Evolutionary conservation across 2,113 vertebrate genomes (phyloP).

Genomic region (Chrysemys picta): DNA sequence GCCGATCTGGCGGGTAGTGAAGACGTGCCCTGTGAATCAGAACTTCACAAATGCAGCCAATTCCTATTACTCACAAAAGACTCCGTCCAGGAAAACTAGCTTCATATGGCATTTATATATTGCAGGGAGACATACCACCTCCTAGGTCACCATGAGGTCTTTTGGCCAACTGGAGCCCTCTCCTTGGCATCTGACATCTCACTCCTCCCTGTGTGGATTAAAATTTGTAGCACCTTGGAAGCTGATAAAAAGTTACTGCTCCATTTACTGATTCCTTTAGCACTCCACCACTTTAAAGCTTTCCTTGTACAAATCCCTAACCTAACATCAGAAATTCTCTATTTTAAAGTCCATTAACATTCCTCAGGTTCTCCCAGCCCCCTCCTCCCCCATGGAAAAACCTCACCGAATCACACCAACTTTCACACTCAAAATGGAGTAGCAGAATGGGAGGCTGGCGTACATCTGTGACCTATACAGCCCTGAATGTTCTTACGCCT

Average conservation of each 20-base stretch:
- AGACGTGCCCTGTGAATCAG: background rate
- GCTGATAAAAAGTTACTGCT: background rate
- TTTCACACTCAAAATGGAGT: fast-evolving
- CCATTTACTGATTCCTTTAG: background rate
- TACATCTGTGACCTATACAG: background rate
- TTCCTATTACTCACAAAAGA: background rate
- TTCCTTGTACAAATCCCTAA: background rate
- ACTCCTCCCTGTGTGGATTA: background rate
- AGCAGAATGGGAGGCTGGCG: background rate
- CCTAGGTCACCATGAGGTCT: fast-evolving
- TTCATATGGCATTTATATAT: background rate
- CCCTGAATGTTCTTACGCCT: background rate
- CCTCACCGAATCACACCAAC: background rate
- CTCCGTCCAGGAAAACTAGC: background rate
- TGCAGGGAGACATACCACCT: background rate
- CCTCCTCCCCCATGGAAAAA: background rate
- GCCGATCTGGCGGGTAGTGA: too few relatives aligned
- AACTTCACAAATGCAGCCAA: background rate
- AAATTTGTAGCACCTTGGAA: background rate
- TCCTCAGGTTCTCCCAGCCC: background rate
- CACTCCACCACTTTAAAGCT: background rate
- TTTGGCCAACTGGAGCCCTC: background rate
- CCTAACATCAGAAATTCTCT: background rate
- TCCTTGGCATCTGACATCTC: background rate
- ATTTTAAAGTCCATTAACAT: background rate